Base-by-base conservation (phyloP, 2,113 vertebrate genomes). In the Indri indri region DNA sequence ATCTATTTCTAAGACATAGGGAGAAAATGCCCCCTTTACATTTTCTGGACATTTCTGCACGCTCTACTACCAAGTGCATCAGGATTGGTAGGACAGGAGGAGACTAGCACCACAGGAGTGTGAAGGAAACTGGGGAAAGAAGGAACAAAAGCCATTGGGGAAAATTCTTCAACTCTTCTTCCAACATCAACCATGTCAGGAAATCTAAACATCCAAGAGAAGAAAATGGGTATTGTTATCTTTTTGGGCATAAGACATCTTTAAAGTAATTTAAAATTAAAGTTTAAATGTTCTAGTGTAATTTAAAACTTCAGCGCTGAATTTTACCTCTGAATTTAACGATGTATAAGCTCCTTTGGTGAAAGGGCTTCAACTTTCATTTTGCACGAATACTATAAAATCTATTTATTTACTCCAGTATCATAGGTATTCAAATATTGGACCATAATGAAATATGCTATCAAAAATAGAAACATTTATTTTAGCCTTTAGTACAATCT, bases 201-300 rank as follows among this genome's bases (percentile, higher is more conserved):
- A 88, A 92, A 82, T 94, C 88, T 88, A 85, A 96, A 61, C n/a
- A 96, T 77, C 79, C 42, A 85, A 93, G 77, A 97, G 71, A 85
- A 88, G 90, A 95, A 97, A 94, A 97, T 95, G 88, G 80, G 61
- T 95, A 96, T 93, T 96, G 94, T 82, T 97, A 90, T 95, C 88
- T 95, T 97, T 96, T 97, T 88, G 96, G 92, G 80, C 22, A 82
- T 13, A 66, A 94, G 94, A 76, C 77, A 92, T 82, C 59, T 98
- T 95, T 93, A 90, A 95, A 97, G 88, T 97, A 96, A 97, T 95
- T 96, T 94, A 88, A 95, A 96, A 96, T 95, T 98, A 95, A 96
- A 90, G 76, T 88, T 96, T 96, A 97, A 95, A 77, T 94, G 61
- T 95, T 90, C 61, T 40, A 37, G 81, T 93, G 6, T 84, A 85